Base-by-base conservation (phyloP, 37 sponge, comb jelly and placozoan genomes). In the Spongilla lacustris region DNA sequence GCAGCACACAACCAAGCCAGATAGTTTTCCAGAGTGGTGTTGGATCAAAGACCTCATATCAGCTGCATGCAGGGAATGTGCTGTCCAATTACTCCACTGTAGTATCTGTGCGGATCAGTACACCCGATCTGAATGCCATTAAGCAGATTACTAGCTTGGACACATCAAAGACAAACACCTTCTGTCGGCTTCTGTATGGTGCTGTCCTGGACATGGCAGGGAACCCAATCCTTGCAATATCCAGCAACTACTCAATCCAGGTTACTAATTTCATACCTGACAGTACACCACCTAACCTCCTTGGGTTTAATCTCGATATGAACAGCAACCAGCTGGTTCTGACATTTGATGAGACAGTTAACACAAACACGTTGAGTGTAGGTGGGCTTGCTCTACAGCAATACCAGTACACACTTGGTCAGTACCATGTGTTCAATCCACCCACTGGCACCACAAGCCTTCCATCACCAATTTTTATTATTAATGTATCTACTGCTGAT, bases 311-410 rank as follows among this genome's bases (percentile, higher is more conserved):
- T 50, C 77, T 97, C 32, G 85, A 97, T 71, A 67, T 97, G 74
- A 85, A 94, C 66, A 41, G 79, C 73, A 85, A 86, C 71, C 77
- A 77, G 46, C 82, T 97, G 19, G 75, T 82, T 28, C 84, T 97
- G 66, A 70, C 72, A 25, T 97, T 94, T 82, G 93, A 91, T 80
- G 97, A 97, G 49, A 94, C 97, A 29, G 88, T 97, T 50, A 89
- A 94, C 67, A 86, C 89, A 0, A 83, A 41, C 23, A 90, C 97
- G 22, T 71, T 97, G 41, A 72, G 78, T 71, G 91, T 92, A 5
- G 23, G 66, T 31, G 93, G 85, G 17, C 75, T 97, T 21, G 74
- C 83, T 11, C 71, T 97, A 33, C 94, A 84, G 78, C 88, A 90
- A 78, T 81, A 67, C 67, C 87, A 82, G n/a, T 84, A 73, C 30